phyloP scores from a whole-genome alignment of 1,140 invertebrate species.

The Thereuonema tuberculata region DNA sequence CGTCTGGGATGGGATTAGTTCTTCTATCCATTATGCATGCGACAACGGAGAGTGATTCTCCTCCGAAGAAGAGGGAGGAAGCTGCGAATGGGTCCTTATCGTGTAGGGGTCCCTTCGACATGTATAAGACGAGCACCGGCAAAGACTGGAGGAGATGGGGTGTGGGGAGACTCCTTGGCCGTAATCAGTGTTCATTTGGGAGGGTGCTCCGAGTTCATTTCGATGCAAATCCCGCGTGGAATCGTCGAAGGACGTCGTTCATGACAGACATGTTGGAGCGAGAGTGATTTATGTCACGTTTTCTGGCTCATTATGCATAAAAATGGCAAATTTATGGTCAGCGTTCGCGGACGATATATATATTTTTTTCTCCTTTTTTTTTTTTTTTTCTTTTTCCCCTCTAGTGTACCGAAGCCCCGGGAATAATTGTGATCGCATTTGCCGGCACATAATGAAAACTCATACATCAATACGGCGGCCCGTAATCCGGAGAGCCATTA shows the following conservation, averaged over 20 bases:
- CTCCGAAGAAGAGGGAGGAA: background rate
- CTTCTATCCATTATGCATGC: background rate
- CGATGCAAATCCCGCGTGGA: conserved; percentile 3
- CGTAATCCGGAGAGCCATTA: background rate
- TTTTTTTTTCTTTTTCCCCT: background rate
- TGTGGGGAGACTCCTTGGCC: background rate
- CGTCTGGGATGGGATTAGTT: background rate
- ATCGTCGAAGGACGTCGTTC: background rate
- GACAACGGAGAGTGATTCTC: no score
- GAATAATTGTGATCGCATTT: conserved; percentile 4
- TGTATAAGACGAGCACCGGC: no score
- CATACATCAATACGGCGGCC: conserved; percentile 2
- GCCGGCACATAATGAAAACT: conserved; percentile 4
- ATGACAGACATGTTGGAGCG: conserved; percentile 6
- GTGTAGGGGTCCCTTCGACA: no score
- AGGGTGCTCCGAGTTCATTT: conserved; percentile 5
- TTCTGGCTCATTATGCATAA: conserved; percentile 12
- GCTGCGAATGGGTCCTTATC: background rate
- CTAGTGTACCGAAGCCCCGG: no score
- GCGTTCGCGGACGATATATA: conserved; percentile 1
- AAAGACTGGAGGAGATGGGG: background rate
- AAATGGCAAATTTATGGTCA: conserved; percentile 13
- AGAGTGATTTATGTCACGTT: conserved; percentile 9
- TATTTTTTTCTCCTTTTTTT: background rate
- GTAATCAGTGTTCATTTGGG: conserved; percentile 4